Percentiles rank a stretch among this genome's conserved stretches.
phyloP scores from a whole-genome alignment of 2,888 invertebrate species.

The Patella depressa region DNA sequence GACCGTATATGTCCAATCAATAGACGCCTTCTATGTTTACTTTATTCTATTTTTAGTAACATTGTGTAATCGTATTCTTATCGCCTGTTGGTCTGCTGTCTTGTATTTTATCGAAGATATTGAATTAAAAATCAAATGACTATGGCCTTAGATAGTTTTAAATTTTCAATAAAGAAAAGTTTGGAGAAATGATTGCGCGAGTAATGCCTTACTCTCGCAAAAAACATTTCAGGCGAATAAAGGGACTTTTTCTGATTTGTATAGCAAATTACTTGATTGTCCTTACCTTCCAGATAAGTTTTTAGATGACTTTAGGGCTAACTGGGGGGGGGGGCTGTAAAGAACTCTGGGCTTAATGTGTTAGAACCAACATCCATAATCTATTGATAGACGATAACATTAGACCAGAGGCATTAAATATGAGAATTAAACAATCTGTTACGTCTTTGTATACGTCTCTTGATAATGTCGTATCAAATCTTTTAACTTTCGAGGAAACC shows the following conservation, averaged over 20 bases:
- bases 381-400: background rate
- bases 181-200: too few species aligned
- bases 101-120: too few species aligned
- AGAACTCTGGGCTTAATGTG: background rate
- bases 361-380: background rate
- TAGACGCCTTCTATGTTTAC: too few species aligned
- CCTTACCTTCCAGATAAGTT: background rate
- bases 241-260: background rate
- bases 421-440: background rate
- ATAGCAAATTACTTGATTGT: background rate
- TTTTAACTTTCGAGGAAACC: background rate
- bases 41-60: too few species aligned
- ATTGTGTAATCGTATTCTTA: too few species aligned
- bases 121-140: too few species aligned
- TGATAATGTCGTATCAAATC: background rate
- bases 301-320: background rate
- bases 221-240: too few species aligned
- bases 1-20: too few species aligned
- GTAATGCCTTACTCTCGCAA: too few species aligned
- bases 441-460: background rate
- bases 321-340: background rate
- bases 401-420: background rate
- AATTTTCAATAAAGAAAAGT: too few species aligned
- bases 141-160: too few species aligned
- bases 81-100: too few species aligned